phyloP scores from a whole-genome alignment of 2,113 vertebrate species.

The Prochilodus magdalenae region DNA sequence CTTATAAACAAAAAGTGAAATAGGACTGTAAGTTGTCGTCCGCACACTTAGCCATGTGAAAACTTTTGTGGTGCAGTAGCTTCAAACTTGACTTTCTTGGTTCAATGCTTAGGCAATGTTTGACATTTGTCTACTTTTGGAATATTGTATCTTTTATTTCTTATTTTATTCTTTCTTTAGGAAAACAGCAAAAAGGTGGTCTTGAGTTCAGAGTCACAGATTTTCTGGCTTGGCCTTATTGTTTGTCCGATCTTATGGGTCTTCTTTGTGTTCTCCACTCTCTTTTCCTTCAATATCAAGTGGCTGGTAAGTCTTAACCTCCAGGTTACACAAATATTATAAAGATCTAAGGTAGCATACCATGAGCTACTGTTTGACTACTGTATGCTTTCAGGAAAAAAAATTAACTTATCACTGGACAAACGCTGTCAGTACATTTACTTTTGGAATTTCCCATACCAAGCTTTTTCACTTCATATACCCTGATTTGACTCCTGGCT shows the following conservation, averaged over 20 bases:
- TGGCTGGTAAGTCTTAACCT: constrained; percentile 77
- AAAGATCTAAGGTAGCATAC: too few relatives aligned
- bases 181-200: constrained; percentile 64
- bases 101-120: background rate
- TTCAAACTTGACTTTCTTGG: background rate
- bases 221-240: constrained; percentile 95
- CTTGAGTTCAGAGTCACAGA: constrained; percentile 85
- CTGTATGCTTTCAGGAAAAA: too few relatives aligned
- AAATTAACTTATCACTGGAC: too few relatives aligned
- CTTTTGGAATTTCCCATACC: too few relatives aligned
- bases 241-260: constrained; percentile 77
- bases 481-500: too few relatives aligned
- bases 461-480: too few relatives aligned
- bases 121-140: background rate
- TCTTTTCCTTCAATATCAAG: constrained; percentile 85
- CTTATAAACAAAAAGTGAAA: background rate
- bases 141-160: background rate
- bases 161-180: constrained; percentile 60
- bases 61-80: background rate
- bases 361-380: too few relatives aligned
- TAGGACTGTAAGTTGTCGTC: background rate
- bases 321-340: background rate
- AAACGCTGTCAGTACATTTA: too few relatives aligned
- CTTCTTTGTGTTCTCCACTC: constrained; percentile 70
- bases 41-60: background rate